These are phyloP conservation scores for Phylloscopus whistleri DNA, from an alignment of 2,113 vertebrate genomes.

Conservation along the genomic window DNA sequence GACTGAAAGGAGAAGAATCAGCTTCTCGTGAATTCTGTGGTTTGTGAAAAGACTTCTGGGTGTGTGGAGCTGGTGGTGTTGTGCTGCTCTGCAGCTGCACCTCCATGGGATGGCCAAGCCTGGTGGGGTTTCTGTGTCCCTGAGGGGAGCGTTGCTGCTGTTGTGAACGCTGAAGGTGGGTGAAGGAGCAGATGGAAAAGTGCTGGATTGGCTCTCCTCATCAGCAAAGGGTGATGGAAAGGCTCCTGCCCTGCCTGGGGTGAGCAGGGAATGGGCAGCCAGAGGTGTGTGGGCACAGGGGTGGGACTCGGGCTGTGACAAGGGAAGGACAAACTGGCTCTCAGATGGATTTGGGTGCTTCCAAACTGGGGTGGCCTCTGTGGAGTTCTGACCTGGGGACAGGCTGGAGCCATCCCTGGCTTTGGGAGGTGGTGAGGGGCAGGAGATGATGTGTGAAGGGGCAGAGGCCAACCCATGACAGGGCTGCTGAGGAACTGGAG, in stretches of 20 bases:
- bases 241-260: background rate
- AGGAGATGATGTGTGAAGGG: background rate
- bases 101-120: accelerated
- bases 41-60: background rate
- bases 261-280: background rate
- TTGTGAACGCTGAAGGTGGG: accelerated
- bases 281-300: accelerated
- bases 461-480: background rate
- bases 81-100: background rate
- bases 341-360: accelerated
- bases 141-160: accelerated
- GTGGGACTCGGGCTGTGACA: accelerated
- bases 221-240: background rate
- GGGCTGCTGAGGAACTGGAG: background rate
- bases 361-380: background rate
- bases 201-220: background rate
- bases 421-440: background rate
- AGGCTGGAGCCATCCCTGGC: background rate
- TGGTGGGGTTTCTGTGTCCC: background rate
- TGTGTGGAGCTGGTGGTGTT: accelerated
- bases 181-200: background rate
- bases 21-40: background rate
- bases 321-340: accelerated
- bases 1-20: background rate
- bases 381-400: background rate